Evolutionary conservation across 2,888 invertebrate species (phyloP).

Genomic region (Camponotus fellah): DNA sequence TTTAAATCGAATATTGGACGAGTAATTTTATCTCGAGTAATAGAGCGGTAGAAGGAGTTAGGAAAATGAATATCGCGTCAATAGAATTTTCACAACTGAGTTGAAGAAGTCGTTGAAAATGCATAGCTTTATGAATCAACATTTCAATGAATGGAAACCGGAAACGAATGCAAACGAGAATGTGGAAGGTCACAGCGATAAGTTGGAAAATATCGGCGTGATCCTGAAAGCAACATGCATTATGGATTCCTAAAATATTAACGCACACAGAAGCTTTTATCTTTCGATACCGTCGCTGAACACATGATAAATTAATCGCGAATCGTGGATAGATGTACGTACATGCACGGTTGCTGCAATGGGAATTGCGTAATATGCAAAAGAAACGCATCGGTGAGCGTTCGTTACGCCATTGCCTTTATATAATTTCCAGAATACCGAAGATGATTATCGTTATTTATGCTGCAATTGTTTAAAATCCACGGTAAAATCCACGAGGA

Average conservation of each 20-base stretch:
- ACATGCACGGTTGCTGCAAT: not conserved
- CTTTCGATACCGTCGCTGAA: conserved; percentile 6
- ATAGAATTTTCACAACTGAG: not conserved
- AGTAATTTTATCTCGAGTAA: not conserved
- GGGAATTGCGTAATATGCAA: conserved; percentile 38
- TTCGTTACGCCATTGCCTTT: conserved; percentile 35
- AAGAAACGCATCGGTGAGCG: conserved; percentile 38
- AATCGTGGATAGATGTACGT: not conserved
- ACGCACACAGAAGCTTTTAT: conserved; percentile 34
- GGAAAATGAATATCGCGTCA: not conserved
- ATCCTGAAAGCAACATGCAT: not conserved
- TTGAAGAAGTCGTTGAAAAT: not conserved
- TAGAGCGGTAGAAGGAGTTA: not conserved
- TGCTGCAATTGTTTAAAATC: conserved; percentile 20
- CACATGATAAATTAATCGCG: conserved; percentile 31
- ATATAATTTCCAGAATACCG: conserved; percentile 44
- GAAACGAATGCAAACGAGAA: conserved; percentile 37
- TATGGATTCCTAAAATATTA: conserved; percentile 27
- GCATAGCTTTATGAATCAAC: conserved; percentile 23
- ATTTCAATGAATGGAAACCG: conserved; percentile 51
- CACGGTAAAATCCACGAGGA: no score
- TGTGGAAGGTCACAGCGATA: conserved; percentile 42
- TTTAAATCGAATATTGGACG: not conserved
- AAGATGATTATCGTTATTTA: conserved; percentile 39
- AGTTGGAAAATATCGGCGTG: conserved; percentile 37